Evolutionary conservation across 2,797 vertebrate species (phyloP).

Genomic region (Lepilemur septentrionalis): DNA sequence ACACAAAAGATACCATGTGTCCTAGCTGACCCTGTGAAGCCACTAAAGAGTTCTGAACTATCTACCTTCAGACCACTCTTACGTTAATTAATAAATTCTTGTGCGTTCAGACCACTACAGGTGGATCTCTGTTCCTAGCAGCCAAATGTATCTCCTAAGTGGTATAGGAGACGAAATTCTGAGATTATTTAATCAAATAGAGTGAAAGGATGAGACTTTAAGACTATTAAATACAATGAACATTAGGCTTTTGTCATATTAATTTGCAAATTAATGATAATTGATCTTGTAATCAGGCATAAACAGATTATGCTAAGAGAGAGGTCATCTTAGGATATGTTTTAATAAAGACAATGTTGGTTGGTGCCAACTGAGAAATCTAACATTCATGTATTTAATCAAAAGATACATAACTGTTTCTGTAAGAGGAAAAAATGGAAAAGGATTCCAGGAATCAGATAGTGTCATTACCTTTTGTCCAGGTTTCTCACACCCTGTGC

Average conservation of each 20-base stretch:
- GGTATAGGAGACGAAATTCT: neutral
- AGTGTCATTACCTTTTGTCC: neutral
- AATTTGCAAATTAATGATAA: neutral
- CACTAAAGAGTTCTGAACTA: neutral
- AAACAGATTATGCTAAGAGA: neutral
- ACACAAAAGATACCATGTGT: neutral
- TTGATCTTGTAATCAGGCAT: neutral
- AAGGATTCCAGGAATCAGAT: neutral
- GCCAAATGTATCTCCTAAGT: neutral
- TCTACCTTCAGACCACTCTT: neutral
- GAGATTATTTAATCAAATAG: neutral
- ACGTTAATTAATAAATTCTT: neutral
- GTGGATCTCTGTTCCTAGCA: neutral
- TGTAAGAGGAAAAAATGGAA: neutral
- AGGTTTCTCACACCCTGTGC: neutral
- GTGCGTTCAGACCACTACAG: neutral
- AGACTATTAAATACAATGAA: neutral
- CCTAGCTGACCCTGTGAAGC: neutral
- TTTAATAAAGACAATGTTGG: neutral
- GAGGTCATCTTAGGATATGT: neutral
- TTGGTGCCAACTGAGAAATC: neutral
- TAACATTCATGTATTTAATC: neutral
- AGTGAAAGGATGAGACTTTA: neutral
- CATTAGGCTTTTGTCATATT: neutral
- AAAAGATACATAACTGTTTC: neutral